Percentiles rank a stretch among this genome's conserved stretches.
Evolutionary conservation across 2,888 invertebrate genomes (phyloP).

Genomic region (Ecdyonurus torrentis): DNA sequence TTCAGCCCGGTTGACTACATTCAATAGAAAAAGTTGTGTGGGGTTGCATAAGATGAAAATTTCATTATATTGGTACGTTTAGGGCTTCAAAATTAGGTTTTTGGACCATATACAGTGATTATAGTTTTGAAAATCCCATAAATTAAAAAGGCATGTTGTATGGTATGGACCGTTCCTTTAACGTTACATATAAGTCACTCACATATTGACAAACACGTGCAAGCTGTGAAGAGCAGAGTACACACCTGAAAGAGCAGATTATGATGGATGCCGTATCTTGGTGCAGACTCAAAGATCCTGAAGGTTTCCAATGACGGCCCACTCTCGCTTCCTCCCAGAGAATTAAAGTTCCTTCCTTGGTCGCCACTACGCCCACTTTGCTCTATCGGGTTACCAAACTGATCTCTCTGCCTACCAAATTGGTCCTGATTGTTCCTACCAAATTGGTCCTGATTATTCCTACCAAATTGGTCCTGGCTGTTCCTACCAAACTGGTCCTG

Average conservation of each 20-base stretch:
- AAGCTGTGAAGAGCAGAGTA: too few species aligned
- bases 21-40: too few species aligned
- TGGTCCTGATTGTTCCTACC: background rate
- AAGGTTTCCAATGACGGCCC: conserved; percentile 38
- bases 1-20: background rate
- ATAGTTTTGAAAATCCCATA: too few species aligned
- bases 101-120: too few species aligned
- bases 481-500: conserved; percentile 16
- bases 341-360: background rate
- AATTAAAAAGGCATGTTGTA: too few species aligned
- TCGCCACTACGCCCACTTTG: background rate
- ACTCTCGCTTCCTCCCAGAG: background rate
- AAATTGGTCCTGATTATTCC: conserved; percentile 2
- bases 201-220: too few species aligned
- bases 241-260: conserved; percentile 66
- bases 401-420: background rate
- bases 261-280: conserved; percentile 44
- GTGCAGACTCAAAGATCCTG: conserved; percentile 53
- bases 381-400: background rate
- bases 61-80: too few species aligned
- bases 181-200: too few species aligned
- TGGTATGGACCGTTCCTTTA: too few species aligned
- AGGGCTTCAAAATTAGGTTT: too few species aligned
- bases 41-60: too few species aligned
- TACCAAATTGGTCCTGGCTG: background rate